Evolutionary conservation across 2,888 invertebrate genomes (phyloP).

Genomic region (Tenthredo scrophulariae): DNA sequence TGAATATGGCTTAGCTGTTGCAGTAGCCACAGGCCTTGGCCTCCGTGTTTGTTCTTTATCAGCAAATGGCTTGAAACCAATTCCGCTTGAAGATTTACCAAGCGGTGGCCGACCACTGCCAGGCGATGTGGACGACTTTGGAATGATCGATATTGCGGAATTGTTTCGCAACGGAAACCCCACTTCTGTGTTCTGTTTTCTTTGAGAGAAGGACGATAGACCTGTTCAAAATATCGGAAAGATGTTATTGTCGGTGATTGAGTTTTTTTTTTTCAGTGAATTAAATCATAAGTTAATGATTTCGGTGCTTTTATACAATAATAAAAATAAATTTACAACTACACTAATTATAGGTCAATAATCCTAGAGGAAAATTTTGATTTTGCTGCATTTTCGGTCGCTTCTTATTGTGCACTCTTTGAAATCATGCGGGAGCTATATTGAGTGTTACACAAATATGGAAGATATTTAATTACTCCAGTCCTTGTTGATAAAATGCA

Average conservation of each 20-base stretch:
- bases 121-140: constrained; percentile 71
- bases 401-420: no score
- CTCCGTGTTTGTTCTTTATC: constrained; percentile 72
- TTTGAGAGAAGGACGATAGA: constrained; percentile 58
- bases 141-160: constrained; percentile 77
- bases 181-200: constrained; percentile 71
- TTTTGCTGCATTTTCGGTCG: neutral
- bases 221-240: constrained; percentile 38
- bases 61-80: constrained; percentile 72
- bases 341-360: no score
- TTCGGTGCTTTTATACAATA: neutral
- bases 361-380: neutral
- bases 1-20: constrained; percentile 73
- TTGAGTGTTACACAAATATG: neutral
- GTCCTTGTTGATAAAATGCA: neutral
- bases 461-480: neutral
- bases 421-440: no score
- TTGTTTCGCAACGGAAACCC: constrained; percentile 76
- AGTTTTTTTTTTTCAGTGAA: neutral
- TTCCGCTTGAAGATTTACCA: constrained; percentile 66
- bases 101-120: constrained; percentile 63
- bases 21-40: constrained; percentile 72
- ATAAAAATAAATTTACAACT: neutral
- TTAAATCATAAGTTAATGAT: neutral
- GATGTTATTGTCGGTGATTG: constrained; percentile 18